Base-by-base conservation (phyloP, 2,113 vertebrate species). In the Brienomyrus brachyistius region DNA sequence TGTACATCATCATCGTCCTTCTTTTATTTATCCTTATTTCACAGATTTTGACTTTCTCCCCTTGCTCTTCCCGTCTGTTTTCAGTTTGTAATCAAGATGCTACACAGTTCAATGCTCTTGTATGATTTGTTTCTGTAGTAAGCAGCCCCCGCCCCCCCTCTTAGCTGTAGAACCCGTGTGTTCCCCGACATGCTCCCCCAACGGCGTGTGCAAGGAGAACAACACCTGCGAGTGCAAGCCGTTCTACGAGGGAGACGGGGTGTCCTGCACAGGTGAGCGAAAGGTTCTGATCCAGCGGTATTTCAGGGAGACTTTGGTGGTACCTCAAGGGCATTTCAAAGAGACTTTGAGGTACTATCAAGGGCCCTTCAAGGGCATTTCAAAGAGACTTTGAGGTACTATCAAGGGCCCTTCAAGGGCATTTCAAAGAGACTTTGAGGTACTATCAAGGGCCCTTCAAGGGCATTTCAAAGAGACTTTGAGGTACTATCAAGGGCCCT, bases 151-250 rank as follows among this genome's bases (percentile, higher is more conserved):
- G 5, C 40, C 27, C 23, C 17, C n/a, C 15, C 51, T 4, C 88
- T 89, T 91, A 98, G 97, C 15, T 31, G 43, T 94, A 50, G 88
- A 92, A 0, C 96, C 95, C 0, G 89, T 88, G 2, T 99, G 98
- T 50, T 94, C 91, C 0, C 98, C 98, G 0, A 51, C 94, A 47
- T 99, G 98, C 88, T 97, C 98, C 0, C 10, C 89, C 5, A 95
- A 98, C 0, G 98, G 96, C 0, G 43, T 97, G 86, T 99, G 98
- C 91, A 93, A 10, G 7, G 94, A 95, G 40, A 98, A 98, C 92
- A 97, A 96, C 94, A 97, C 95, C 0, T 99, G 98, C 21, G 94
- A 97, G 88, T 99, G 98, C 93, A 94, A 95, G 86, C 96, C 95
- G 0, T 92, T 96, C 52, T 98, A 98, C 0, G 90, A 96, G 0